Conservation (phyloP, 2,113 vertebrate species). For the Procapra przewalskii region DNA sequence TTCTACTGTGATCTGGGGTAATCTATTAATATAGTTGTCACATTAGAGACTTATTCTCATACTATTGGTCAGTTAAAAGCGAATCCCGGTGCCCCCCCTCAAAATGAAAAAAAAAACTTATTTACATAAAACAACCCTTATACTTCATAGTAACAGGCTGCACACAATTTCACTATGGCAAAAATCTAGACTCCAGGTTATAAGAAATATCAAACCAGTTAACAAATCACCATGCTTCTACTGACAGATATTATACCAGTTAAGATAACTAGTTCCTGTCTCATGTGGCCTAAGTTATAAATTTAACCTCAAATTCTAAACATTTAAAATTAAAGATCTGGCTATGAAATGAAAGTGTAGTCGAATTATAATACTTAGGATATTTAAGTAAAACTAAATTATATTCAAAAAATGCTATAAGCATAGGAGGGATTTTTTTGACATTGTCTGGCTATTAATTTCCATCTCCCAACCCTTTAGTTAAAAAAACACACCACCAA, state of each 20-base stretch:
- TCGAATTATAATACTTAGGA: background rate
- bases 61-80: background rate
- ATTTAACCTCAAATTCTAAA: constrained; percentile 33
- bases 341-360: background rate
- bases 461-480: background rate
- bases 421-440: background rate
- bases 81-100: background rate
- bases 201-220: background rate
- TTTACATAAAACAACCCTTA: background rate
- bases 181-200: background rate
- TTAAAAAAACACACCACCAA: background rate
- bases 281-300: background rate
- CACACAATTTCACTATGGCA: background rate
- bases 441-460: background rate
- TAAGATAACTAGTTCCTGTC: background rate
- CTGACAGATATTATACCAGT: background rate
- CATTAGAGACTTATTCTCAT: background rate
- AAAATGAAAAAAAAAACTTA: background rate
- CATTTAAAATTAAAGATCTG: constrained; percentile 23
- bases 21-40: background rate
- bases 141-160: background rate
- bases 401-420: background rate
- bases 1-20: background rate
- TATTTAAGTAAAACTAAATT: constrained; percentile 40
- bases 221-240: constrained; percentile 6